Evolutionary conservation across 2,888 invertebrate species (phyloP).

Genomic region (Phalangium opilio): DNA sequence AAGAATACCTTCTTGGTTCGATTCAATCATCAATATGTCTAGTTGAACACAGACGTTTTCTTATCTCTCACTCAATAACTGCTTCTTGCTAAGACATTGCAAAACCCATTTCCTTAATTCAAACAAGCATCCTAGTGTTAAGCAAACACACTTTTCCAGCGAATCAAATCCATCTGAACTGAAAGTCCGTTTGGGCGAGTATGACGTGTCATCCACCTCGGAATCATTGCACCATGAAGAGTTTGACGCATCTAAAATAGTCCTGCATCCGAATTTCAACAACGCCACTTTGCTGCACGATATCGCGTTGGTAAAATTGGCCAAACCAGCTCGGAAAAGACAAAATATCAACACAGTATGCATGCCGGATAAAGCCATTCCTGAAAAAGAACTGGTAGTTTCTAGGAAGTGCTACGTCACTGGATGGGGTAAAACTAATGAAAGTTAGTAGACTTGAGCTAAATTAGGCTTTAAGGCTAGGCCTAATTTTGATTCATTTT

Average conservation of each 20-base stretch:
- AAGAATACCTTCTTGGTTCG: too few species aligned
- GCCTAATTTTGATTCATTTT: not conserved
- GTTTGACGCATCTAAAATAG: slow-evolving; percentile 23
- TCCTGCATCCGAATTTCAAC: slow-evolving; percentile 25
- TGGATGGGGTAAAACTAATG: slow-evolving; percentile 33
- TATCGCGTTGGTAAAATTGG: slow-evolving; percentile 30
- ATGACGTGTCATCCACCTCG: slow-evolving; percentile 30
- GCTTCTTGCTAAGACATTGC: too few species aligned
- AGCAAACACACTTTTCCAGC: slow-evolving; percentile 5
- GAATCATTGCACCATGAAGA: slow-evolving; percentile 32
- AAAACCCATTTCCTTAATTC: too few species aligned
- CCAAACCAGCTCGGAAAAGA: slow-evolving; percentile 22
- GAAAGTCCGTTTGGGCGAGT: slow-evolving; percentile 33
- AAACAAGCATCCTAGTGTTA: too few species aligned
- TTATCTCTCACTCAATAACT: too few species aligned
- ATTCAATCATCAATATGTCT: too few species aligned
- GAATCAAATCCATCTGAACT: slow-evolving; percentile 17
- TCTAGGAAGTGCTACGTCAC: slow-evolving; percentile 29
- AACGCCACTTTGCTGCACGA: slow-evolving; percentile 30
- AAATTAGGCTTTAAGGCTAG: not conserved
- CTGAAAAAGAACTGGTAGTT: slow-evolving; percentile 12
- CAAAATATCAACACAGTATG: slow-evolving; percentile 31
- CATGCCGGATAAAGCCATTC: slow-evolving; percentile 24
- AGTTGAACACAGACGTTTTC: too few species aligned
- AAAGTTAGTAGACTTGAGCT: slow-evolving; percentile 25